phyloP scores from a whole-genome alignment of 2,113 vertebrate species.

The Catagonus wagneri region DNA sequence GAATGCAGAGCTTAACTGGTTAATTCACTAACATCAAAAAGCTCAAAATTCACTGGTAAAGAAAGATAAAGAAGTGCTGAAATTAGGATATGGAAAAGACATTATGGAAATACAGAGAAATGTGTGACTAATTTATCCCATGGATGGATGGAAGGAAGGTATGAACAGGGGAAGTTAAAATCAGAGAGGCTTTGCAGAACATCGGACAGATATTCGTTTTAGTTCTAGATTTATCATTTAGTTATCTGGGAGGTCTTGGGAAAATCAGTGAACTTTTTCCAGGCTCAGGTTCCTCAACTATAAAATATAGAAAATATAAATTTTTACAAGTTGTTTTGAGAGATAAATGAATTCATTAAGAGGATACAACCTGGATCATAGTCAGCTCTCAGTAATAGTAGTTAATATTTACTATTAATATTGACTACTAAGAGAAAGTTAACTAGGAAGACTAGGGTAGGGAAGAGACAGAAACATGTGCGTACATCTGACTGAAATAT shows the following conservation, averaged over 20 bases:
- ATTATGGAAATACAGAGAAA: background rate
- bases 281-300: background rate
- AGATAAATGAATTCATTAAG: conserved; percentile 14
- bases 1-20: conserved; percentile 3
- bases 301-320: conserved; percentile 35
- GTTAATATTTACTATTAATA: background rate
- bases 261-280: background rate
- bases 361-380: background rate
- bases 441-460: background rate
- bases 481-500: background rate
- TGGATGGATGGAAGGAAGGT: background rate
- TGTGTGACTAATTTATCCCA: background rate
- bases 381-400: background rate
- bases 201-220: background rate
- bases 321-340: conserved; percentile 15
- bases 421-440: background rate
- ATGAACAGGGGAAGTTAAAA: background rate
- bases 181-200: background rate
- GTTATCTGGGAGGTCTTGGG: background rate
- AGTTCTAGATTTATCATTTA: conserved; percentile 32
- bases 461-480: background rate
- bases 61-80: background rate
- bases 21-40: conserved; percentile 37
- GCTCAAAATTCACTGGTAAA: background rate
- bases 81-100: conserved; percentile 14